Percentiles rank a stretch among this genome's conserved stretches.
These are phyloP conservation scores for Macaria notata DNA, from an alignment of 2,888 invertebrate genomes.

Conservation along the genomic window DNA sequence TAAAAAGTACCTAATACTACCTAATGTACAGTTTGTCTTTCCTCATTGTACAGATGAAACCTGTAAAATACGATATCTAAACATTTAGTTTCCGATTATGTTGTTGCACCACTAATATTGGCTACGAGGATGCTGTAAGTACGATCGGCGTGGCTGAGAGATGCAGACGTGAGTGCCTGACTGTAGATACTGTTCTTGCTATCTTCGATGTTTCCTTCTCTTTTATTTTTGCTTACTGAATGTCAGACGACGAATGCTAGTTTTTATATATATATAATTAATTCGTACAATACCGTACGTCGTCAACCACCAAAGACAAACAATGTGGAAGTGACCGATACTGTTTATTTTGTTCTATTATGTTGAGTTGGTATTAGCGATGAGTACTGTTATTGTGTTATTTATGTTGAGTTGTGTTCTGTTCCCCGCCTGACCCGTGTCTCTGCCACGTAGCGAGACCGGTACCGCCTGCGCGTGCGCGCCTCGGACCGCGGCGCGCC, in stretches of 20 bases:
- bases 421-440: slow-evolving; percentile 86
- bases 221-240: slow-evolving; percentile 76
- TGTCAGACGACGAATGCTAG: slow-evolving; percentile 67
- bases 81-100: slow-evolving; percentile 86
- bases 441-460: slow-evolving; percentile 92
- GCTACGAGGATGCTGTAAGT: slow-evolving; percentile 85
- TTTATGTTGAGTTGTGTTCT: slow-evolving; percentile 81
- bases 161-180: slow-evolving; percentile 57
- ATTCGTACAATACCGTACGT: slow-evolving; percentile 46
- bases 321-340: slow-evolving; percentile 58
- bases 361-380: slow-evolving; percentile 69
- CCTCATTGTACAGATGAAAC: slow-evolving; percentile 77
- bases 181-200: slow-evolving; percentile 41
- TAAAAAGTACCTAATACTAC: slow-evolving; percentile 71
- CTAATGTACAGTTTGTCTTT: slow-evolving; percentile 80
- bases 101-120: slow-evolving; percentile 86
- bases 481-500: slow-evolving; percentile 97
- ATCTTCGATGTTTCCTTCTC: slow-evolving; percentile 54
- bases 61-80: slow-evolving; percentile 72
- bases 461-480: slow-evolving; percentile 97
- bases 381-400: slow-evolving; percentile 70
- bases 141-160: slow-evolving; percentile 45
- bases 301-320: slow-evolving; percentile 45
- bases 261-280: slow-evolving; percentile 40
- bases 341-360: slow-evolving; percentile 64